Evolutionary conservation across 2,888 invertebrate genomes (phyloP).

Genomic region (Platypus cylindrus): DNA sequence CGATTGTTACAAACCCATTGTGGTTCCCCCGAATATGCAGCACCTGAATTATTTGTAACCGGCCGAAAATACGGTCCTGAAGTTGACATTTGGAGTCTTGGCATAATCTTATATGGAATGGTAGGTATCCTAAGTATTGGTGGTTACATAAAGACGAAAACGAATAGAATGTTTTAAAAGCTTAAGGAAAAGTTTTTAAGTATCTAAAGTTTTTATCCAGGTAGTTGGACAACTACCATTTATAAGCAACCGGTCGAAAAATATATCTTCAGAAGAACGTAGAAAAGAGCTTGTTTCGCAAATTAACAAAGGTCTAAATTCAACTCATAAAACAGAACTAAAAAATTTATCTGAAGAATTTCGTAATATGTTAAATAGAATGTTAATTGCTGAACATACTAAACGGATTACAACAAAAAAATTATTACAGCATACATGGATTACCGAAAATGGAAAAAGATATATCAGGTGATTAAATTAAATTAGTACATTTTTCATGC

Average conservation of each 20-base stretch:
- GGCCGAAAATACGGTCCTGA: constrained; percentile 60
- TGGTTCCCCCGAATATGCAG: constrained; percentile 69
- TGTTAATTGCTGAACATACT: constrained; percentile 42
- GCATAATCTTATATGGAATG: constrained; percentile 65
- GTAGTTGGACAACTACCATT: constrained; percentile 59
- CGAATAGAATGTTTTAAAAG: background rate
- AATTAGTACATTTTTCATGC: background rate
- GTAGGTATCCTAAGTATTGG: no score
- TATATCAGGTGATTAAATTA: constrained; percentile 36
- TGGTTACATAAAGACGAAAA: background rate
- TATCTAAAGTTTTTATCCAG: constrained; percentile 5
- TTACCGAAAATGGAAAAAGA: constrained; percentile 40
- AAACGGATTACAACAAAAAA: constrained; percentile 45
- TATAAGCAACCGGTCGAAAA: constrained; percentile 33
- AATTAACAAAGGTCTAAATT: constrained; percentile 51
- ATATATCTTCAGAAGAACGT: constrained; percentile 40
- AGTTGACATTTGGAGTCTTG: constrained; percentile 64
- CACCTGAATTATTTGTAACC: constrained; percentile 60
- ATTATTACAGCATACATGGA: constrained; percentile 47
- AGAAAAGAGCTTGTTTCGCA: constrained; percentile 49
- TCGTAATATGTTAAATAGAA: constrained; percentile 37
- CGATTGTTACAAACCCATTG: constrained; percentile 60
- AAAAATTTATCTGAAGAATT: constrained; percentile 36
- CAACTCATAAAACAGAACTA: constrained; percentile 43
- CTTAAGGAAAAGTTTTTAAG: background rate